Evolutionary conservation across 1,140 invertebrate species (phyloP).

Genomic region (Cyclina sinensis): DNA sequence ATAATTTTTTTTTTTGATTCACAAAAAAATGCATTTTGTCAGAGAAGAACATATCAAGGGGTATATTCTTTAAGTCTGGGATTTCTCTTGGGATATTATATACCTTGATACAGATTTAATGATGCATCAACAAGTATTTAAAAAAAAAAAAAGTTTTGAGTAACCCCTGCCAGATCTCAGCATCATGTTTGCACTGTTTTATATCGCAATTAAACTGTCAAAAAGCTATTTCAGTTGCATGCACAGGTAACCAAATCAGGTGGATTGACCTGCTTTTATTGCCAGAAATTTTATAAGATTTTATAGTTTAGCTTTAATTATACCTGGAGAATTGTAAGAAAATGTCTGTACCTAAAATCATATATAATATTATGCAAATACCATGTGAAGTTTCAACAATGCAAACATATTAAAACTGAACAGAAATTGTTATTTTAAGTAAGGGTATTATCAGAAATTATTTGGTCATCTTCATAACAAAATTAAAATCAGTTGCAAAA

Average conservation of each 20-base stretch:
- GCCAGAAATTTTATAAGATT: neutral
- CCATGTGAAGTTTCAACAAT: too few relatives aligned
- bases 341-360: neutral
- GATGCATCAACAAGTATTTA: slow-evolving; percentile 6
- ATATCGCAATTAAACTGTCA: slow-evolving; percentile 67
- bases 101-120: neutral
- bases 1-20: neutral
- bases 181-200: slow-evolving; percentile 48
- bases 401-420: neutral
- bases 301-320: slow-evolving; percentile 32
- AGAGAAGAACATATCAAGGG: neutral
- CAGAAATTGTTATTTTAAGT: too few relatives aligned
- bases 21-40: neutral
- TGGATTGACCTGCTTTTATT: slow-evolving; percentile 57
- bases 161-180: slow-evolving; percentile 27
- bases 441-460: too few relatives aligned
- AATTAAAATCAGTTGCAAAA: too few relatives aligned
- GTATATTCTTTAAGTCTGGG: neutral
- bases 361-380: too few relatives aligned
- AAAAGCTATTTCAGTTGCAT: slow-evolving; percentile 53
- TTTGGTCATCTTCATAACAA: too few relatives aligned
- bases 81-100: neutral
- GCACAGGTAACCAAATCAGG: slow-evolving; percentile 48
- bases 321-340: slow-evolving; percentile 16
- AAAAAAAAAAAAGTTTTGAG: neutral